phyloP scores from a whole-genome alignment of 2,888 invertebrate genomes.

The Strigamia crassipes region DNA sequence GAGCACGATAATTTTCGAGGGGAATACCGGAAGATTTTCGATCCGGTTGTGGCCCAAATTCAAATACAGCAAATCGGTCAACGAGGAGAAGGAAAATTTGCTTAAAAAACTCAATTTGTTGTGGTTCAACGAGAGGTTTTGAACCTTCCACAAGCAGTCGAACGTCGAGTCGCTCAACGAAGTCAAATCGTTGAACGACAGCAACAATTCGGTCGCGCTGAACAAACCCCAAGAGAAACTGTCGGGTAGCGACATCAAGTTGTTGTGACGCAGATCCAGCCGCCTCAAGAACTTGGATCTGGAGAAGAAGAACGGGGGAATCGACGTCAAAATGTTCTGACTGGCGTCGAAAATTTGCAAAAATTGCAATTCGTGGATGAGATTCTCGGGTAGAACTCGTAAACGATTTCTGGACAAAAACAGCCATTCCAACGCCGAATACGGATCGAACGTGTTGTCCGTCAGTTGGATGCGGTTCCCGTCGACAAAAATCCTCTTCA shows the following conservation, averaged over 20 bases:
- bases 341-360: background rate
- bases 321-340: background rate
- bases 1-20: background rate
- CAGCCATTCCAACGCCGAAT: background rate
- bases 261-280: slow-evolving; percentile 70
- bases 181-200: slow-evolving; percentile 52
- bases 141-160: slow-evolving; percentile 61
- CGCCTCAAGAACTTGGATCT: background rate
- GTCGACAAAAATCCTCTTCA: background rate
- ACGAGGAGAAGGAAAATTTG: slow-evolving; percentile 66
- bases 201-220: slow-evolving; percentile 50
- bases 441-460: background rate
- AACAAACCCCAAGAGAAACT: slow-evolving; percentile 64
- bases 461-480: background rate
- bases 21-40: background rate
- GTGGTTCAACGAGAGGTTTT: slow-evolving; percentile 63
- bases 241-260: slow-evolving; percentile 58
- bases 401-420: background rate
- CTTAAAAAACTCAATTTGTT: slow-evolving; percentile 61
- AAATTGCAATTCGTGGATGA: background rate
- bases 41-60: background rate
- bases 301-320: background rate
- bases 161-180: slow-evolving; percentile 56
- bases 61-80: slow-evolving; percentile 55
- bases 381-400: background rate